phyloP scores from a whole-genome alignment of 2,113 vertebrate genomes.

The Marmota monax region DNA sequence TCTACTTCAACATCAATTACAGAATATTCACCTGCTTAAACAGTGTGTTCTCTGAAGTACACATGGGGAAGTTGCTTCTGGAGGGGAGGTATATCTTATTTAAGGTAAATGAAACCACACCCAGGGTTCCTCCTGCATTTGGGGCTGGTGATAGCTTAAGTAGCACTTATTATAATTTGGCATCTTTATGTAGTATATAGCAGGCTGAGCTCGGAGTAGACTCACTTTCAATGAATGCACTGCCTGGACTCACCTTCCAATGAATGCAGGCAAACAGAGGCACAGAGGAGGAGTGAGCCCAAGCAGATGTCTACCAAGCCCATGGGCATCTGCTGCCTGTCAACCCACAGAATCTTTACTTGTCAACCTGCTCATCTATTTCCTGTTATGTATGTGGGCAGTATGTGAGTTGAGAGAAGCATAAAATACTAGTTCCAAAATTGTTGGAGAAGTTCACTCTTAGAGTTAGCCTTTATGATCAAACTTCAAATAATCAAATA shows the following conservation, averaged over 20 bases:
- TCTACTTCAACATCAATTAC: background rate
- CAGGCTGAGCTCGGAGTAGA: background rate
- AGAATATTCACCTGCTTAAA: background rate
- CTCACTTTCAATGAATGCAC: background rate
- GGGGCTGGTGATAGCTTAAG: background rate
- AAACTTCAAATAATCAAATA: constrained; percentile 37
- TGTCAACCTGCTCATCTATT: background rate
- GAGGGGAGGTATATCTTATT: background rate
- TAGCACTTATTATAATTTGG: background rate
- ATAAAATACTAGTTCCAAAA: background rate
- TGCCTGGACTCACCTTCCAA: background rate
- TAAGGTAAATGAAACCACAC: background rate
- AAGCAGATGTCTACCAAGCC: background rate
- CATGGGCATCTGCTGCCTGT: background rate
- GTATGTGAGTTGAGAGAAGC: background rate
- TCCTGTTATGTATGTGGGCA: background rate
- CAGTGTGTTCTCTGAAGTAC: background rate
- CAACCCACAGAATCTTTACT: background rate
- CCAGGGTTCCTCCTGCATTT: background rate
- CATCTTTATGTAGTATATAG: background rate
- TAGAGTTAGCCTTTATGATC: background rate
- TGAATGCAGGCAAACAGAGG: background rate
- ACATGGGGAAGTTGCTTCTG: background rate
- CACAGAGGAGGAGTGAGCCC: background rate
- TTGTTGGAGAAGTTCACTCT: background rate